Conservation (phyloP, 1,140 invertebrate species). For the Euwallacea similis region DNA sequence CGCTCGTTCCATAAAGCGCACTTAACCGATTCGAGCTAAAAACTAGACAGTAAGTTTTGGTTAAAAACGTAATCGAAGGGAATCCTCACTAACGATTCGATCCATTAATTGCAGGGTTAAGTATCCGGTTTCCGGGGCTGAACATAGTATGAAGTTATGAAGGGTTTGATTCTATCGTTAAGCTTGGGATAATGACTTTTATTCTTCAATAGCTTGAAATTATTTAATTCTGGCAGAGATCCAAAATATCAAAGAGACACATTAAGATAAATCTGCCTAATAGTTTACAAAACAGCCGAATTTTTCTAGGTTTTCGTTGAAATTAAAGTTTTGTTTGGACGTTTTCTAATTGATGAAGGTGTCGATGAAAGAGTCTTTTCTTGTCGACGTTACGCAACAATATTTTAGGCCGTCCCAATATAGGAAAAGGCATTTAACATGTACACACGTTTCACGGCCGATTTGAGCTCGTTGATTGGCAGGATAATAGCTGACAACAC, state of each 20-base stretch:
- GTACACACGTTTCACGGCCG: not conserved
- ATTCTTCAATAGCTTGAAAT: no score
- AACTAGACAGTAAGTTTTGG: conserved; percentile 3
- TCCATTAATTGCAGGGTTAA: conserved; percentile 2
- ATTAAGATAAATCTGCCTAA: not conserved
- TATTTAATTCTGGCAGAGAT: no score
- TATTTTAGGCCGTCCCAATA: not conserved
- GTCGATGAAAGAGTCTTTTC: conserved; percentile 3
- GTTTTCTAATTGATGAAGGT: not conserved
- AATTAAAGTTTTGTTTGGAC: conserved; percentile 1
- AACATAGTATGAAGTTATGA: not conserved
- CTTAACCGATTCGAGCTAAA: conserved; percentile 1
- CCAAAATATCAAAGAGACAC: no score
- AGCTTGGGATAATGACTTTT: no score
- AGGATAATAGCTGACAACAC: conserved; percentile 3
- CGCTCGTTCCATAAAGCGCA: conserved; percentile 3
- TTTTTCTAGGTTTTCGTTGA: not conserved
- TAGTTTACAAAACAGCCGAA: not conserved
- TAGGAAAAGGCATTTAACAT: not conserved
- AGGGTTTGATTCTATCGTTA: not conserved
- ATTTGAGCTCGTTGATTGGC: not conserved
- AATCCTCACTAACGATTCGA: not conserved
- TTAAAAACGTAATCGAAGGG: conserved; percentile 2
- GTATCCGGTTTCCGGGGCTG: conserved; percentile 1
- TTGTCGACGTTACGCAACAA: not conserved